Conservation (phyloP, 1,140 invertebrate species). For the Monochamus saltuarius region DNA sequence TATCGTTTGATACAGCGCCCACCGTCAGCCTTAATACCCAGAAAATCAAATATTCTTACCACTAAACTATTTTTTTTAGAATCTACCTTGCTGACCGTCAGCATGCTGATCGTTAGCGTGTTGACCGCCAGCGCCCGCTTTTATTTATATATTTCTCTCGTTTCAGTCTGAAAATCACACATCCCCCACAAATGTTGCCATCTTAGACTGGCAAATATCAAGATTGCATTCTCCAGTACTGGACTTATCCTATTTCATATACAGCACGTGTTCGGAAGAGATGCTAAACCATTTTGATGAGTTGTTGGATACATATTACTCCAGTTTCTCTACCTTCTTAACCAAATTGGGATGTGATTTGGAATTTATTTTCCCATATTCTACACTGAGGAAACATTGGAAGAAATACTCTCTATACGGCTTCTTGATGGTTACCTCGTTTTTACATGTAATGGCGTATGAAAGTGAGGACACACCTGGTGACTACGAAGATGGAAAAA, state of each 20-base stretch:
- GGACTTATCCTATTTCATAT: conserved; percentile 60
- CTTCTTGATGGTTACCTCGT: neutral
- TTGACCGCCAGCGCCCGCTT: too few species aligned
- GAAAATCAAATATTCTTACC: too few species aligned
- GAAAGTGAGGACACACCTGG: conserved; percentile 1
- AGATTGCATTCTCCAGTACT: conserved; percentile 58
- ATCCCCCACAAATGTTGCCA: conserved; percentile 15
- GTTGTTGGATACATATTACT: conserved; percentile 1
- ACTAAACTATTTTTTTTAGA: too few species aligned
- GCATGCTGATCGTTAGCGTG: too few species aligned
- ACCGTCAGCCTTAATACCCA: too few species aligned
- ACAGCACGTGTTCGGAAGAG: conserved; percentile 54
- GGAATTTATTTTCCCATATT: conserved; percentile 1
- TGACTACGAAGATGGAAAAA: neutral
- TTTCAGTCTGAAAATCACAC: conserved; percentile 17
- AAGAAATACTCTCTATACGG: conserved; percentile 19
- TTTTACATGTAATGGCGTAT: neutral
- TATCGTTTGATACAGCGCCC: too few species aligned
- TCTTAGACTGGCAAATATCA: conserved; percentile 60
- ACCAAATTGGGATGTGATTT: neutral
- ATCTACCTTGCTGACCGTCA: too few species aligned
- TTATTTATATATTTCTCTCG: neutral
- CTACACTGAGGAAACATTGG: conserved; percentile 19
- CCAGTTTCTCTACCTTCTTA: neutral
- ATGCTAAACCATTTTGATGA: conserved; percentile 32